Base-by-base conservation (phyloP, 2,888 invertebrate genomes). In the Tenthredo scrophulariae region DNA sequence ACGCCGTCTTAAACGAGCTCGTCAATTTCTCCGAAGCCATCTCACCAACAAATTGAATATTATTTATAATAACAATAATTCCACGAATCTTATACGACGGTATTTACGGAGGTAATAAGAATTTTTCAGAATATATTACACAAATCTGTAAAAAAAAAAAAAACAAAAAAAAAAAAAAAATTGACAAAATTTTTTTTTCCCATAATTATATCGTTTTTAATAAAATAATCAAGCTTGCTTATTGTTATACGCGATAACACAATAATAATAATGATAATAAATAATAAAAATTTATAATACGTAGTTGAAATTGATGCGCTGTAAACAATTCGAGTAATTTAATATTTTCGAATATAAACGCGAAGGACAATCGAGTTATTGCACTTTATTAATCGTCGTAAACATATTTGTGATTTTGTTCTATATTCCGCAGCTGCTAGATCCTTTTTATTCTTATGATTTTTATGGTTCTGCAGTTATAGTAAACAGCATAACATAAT, bases 401-500 rank as follows among this genome's bases (percentile, higher is more conserved):
- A 62, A 62, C 62, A 62, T 62, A 62, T 62, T 62, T 62, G 10
- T 62, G 26, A 22, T 58, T 58, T 58, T 1, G n/a, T 58, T 58
- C 22, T 22, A 50, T 50, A 18, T 50, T 29, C 29, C 29, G 33
- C 33, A 33, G 43, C 50, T 50, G 50, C 6, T 50, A 5, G 5
- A 6, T 50, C n/a, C 50, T 18, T 6, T 5, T 50, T n/a, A 0
- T 50, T 6, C 50, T 50, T n/a, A 2, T 46, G 3, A 4, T 46
- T 15, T 50, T n/a, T n/a, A n/a, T n/a, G 6, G 9, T 22, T 6
- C 62, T 62, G 22, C 13, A 62, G 22, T 50, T 50, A 43, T 13
- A 29, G 67, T 67, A 67, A 67, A 67, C 67, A 67, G 33, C 29
- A 67, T 67, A 65, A 29, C 33, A 65, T 65, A 65, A 65, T 65